A percentile compares a stretch with the other conserved stretches of the same genome.
phyloP scores from a whole-genome alignment of 2,113 vertebrate species.

The Petrocephalus microphthalmus region DNA sequence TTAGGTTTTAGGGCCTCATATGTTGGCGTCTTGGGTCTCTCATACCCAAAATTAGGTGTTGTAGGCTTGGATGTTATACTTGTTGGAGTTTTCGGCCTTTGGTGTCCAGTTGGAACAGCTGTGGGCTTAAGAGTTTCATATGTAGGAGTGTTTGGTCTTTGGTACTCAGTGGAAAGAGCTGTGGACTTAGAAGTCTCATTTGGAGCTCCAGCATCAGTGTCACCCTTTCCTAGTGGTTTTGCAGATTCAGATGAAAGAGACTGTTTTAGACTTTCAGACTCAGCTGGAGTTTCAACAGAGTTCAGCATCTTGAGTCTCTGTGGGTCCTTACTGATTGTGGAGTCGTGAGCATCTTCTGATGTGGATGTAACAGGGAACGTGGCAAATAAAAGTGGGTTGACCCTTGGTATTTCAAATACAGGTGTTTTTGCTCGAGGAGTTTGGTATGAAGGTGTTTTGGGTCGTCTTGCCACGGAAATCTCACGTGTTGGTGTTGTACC shows the following conservation, averaged over 20 bases:
- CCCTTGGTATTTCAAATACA: conserved; percentile 50
- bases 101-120: conserved; percentile 25
- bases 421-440: conserved; percentile 40
- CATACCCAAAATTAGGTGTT: conserved; percentile 45
- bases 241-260: conserved; percentile 19
- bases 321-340: conserved; percentile 22
- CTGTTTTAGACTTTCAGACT: conserved; percentile 22
- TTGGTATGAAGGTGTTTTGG: conserved; percentile 41
- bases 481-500: conserved; percentile 20
- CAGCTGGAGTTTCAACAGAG: conserved; percentile 13
- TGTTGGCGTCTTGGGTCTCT: conserved; percentile 34
- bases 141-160: conserved; percentile 43
- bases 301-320: conserved; percentile 21
- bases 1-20: conserved; percentile 45
- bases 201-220: conserved; percentile 9
- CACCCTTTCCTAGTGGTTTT: conserved; percentile 15
- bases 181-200: conserved; percentile 30
- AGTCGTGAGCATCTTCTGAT: conserved; percentile 27
- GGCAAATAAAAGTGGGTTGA: conserved; percentile 46
- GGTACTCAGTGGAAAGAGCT: conserved; percentile 19
- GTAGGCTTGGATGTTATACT: conserved; percentile 49
- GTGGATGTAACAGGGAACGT: conserved; percentile 38
- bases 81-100: conserved; percentile 36
- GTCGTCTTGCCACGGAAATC: conserved; percentile 30
- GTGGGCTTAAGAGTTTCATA: conserved; percentile 33